Conservation (phyloP, 2,113 vertebrate species). For the Tenrec ecaudatus region DNA sequence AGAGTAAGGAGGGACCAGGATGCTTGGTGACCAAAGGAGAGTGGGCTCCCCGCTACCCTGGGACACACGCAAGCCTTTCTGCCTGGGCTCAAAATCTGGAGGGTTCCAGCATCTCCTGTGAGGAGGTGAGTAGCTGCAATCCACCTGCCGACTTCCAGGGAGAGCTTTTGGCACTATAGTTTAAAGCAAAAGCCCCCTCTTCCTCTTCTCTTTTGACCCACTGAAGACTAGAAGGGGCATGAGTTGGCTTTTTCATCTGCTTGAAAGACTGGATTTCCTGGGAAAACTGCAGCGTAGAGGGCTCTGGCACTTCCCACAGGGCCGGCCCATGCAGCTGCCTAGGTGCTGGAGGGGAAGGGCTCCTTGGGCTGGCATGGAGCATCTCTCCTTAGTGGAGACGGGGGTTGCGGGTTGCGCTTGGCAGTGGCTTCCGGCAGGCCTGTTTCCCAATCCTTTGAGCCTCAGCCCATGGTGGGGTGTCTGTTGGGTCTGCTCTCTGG, state of each 20-base stretch:
- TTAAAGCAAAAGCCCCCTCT: constrained; percentile 57
- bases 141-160: background rate
- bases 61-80: background rate
- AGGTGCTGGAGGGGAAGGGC: background rate
- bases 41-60: rapidly evolving
- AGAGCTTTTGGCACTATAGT: constrained; percentile 57
- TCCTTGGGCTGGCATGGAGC: background rate
- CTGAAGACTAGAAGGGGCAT: constrained; percentile 6
- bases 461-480: background rate
- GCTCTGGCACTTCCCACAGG: constrained; percentile 17
- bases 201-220: constrained; percentile 14
- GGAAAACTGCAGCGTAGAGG: constrained; percentile 57
- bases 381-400: constrained; percentile 42
- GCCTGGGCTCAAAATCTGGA: background rate
- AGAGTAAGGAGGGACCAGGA: background rate
- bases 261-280: constrained; percentile 39
- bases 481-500: background rate
- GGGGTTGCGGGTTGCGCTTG: background rate
- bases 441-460: background rate
- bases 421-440: constrained; percentile 11
- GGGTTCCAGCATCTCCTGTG: background rate
- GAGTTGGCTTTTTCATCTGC: constrained; percentile 55
- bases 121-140: background rate
- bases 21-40: background rate
- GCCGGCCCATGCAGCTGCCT: background rate